Evolutionary conservation across 2,113 vertebrate genomes (phyloP).

Genomic region (Rhadina sibilatrix): DNA sequence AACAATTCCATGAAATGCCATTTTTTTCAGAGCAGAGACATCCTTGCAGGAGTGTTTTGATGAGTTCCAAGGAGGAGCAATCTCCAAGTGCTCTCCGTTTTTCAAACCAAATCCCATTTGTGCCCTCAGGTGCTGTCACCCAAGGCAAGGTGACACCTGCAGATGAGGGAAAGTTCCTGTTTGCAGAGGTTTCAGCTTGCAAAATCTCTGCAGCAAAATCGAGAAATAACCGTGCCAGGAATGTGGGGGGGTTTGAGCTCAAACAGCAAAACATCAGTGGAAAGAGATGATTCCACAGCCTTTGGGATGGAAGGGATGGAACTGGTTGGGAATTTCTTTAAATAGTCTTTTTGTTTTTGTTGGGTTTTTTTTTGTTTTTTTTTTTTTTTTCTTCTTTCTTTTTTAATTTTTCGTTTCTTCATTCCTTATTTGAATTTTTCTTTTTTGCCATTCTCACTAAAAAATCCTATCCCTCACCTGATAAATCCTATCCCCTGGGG

Average conservation of each 20-base stretch:
- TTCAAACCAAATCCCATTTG: neutral
- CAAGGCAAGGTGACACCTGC: neutral
- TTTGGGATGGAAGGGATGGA: neutral
- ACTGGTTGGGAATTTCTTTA: neutral
- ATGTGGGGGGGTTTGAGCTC: neutral
- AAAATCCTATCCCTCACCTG: neutral
- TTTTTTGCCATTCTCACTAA: neutral
- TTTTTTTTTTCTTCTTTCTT: fast-evolving
- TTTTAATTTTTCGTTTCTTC: fast-evolving
- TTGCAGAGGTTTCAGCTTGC: neutral
- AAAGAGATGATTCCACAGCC: neutral
- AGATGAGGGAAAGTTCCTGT: neutral
- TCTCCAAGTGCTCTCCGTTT: neutral
- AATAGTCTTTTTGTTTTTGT: fast-evolving
- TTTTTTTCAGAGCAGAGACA: neutral
- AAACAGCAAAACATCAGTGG: neutral
- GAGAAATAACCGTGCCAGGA: neutral
- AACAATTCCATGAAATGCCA: neutral
- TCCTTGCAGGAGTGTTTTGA: neutral
- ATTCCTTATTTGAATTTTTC: neutral
- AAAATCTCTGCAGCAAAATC: neutral
- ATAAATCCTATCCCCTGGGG: neutral
- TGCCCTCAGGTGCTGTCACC: neutral
- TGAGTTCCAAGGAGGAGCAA: neutral
- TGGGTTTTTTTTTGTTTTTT: fast-evolving